These are phyloP conservation scores for Stenodera caucasica DNA, from an alignment of 2,888 invertebrate genomes.

Conservation along the genomic window DNA sequence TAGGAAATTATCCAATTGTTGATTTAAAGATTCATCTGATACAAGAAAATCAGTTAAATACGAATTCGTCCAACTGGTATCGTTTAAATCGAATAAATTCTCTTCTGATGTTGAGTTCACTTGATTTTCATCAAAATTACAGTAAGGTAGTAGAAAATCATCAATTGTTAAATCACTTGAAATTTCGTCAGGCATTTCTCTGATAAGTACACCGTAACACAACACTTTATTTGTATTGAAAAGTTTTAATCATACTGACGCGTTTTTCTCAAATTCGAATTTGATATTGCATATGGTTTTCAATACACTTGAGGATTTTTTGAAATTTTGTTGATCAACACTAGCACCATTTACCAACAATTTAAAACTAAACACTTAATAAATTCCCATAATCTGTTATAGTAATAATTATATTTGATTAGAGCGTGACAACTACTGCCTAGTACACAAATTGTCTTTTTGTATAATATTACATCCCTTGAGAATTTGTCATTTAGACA, in stretches of 20 bases:
- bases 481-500: constrained; percentile 34
- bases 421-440: constrained; percentile 53
- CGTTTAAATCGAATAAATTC: neutral
- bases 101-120: neutral
- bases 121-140: constrained; percentile 7
- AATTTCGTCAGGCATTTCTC: neutral
- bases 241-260: constrained; percentile 17
- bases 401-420: constrained; percentile 21
- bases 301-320: constrained; percentile 48
- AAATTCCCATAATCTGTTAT: constrained; percentile 20
- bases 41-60: constrained; percentile 12
- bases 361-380: constrained; percentile 8
- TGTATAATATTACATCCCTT: constrained; percentile 49
- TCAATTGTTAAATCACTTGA: constrained; percentile 7
- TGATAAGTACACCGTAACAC: neutral
- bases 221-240: constrained; percentile 2
- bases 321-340: constrained; percentile 44
- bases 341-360: constrained; percentile 24
- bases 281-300: constrained; percentile 39
- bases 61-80: neutral
- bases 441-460: constrained; percentile 51
- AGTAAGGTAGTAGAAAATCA: neutral
- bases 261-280: constrained; percentile 21
- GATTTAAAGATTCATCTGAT: constrained; percentile 22
- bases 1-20: constrained; percentile 21